Evolutionary conservation across 1,140 invertebrate genomes (phyloP), one percentile per base, ranked within the genome.

Genomic region (Ptiloglossa arizonensis): DNA sequence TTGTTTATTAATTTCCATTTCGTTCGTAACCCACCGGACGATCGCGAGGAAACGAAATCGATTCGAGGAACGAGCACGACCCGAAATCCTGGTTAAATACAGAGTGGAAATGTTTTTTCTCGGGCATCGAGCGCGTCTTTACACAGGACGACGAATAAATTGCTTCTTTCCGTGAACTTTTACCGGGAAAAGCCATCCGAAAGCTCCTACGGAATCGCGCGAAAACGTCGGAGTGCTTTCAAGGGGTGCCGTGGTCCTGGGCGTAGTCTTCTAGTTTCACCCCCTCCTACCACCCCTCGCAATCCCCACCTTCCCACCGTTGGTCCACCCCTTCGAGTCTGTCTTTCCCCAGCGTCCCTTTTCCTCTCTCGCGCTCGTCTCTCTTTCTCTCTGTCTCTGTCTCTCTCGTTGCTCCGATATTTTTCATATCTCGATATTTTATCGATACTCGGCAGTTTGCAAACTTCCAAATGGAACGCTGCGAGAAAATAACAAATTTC

Each of bases 101-200:
- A 56, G 52, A 52, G 46, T 48, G 72, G 80, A 69, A 79, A 76
- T 86, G 71, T 67, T 71, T 74, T 54, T 73, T 62, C 54, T 52
- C 64, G n/a, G n/a, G 56, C 77, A 59, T 64, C 1, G 5, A n/a
- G 44, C 77, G 80, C 41, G 82, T 86, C 66, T 85, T 87, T 74
- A 77, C 82, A 81, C 79, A 56, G 46, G 76, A 74, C 76, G 75
- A 77, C 85, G 84, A 77, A 89, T 88, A 88, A 87, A 89, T 89
- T 88, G 85, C 86, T 83, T 88, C 85, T 81, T 77, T 80, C 69
- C 74, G 50, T 48, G 63, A 81, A 84, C 77, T 83, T 85, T 81
- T 73, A 74, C 63, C 67, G 68, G 79, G 79, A 85, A 85, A 88
- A 87, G 77, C 82, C 81, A 86, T 54, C 82, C 84, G 81, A 84